phyloP scores from a whole-genome alignment of 2,888 invertebrate genomes.

The Mimas tiliae region DNA sequence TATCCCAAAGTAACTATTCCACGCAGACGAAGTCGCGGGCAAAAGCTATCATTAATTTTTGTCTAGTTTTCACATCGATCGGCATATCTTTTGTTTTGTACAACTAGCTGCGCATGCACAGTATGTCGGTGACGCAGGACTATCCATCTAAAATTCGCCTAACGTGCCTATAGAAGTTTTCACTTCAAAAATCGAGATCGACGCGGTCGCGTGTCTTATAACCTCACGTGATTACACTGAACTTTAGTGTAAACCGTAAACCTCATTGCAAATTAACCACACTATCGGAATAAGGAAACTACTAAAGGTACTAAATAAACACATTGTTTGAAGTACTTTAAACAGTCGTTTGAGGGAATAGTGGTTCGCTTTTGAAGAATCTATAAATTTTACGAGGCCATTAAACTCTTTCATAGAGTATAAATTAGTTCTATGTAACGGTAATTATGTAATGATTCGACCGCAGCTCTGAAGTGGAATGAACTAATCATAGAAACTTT shows the following conservation, averaged over 20 bases:
- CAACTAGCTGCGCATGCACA: no score
- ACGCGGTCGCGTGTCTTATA: no score
- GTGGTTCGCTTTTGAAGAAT: slow-evolving; percentile 23
- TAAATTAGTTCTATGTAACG: slow-evolving; percentile 7
- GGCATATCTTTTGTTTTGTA: no score
- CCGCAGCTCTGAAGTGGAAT: slow-evolving; percentile 15
- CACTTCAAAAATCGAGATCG: no score
- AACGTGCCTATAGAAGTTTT: no score
- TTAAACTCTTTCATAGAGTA: slow-evolving; percentile 20
- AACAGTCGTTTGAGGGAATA: slow-evolving; percentile 12
- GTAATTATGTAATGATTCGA: slow-evolving; percentile 8
- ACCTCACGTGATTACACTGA: no score
- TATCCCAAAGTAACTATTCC: no score
- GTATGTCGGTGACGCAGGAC: no score
- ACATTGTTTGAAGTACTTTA: slow-evolving; percentile 9
- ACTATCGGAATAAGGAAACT: not conserved
- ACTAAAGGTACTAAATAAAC: not conserved
- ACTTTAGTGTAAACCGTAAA: not conserved
- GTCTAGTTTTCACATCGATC: no score
- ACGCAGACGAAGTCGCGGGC: no score
- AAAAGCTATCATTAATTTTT: no score
- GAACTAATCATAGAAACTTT: not conserved
- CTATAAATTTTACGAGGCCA: slow-evolving; percentile 18
- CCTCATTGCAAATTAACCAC: not conserved
- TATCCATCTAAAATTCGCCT: no score